These are phyloP conservation scores for Sesia bembeciformis DNA, from an alignment of 2,888 invertebrate genomes.

Conservation along the genomic window DNA sequence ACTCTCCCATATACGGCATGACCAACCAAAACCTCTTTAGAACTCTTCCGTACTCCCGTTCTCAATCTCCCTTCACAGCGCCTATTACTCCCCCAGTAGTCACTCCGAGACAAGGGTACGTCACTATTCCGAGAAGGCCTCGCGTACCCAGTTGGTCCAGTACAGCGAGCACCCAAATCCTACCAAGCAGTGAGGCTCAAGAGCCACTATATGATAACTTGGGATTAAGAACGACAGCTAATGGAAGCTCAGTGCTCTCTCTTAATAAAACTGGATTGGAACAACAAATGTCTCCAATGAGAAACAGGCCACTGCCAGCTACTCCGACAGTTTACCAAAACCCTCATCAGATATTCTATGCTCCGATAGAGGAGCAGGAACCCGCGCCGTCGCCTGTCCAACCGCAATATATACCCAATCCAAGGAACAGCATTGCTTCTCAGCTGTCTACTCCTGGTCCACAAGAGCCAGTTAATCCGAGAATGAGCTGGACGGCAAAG, in stretches of 20 bases:
- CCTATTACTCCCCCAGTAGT: constrained; percentile 77
- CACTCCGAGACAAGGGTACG: constrained; percentile 86
- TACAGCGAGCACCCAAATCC: constrained; percentile 72
- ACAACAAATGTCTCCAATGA: constrained; percentile 72
- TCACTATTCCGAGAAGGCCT: constrained; percentile 89
- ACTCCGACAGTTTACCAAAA: constrained; percentile 68
- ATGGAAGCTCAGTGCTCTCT: constrained; percentile 87
- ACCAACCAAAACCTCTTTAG: constrained; percentile 79
- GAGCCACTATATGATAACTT: constrained; percentile 92
- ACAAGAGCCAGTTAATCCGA: constrained; percentile 59
- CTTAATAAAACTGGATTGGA: constrained; percentile 81
- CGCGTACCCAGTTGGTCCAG: constrained; percentile 88
- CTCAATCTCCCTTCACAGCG: constrained; percentile 84
- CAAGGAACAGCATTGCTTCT: constrained; percentile 68
- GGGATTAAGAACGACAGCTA: constrained; percentile 87
- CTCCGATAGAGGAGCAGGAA: constrained; percentile 71
- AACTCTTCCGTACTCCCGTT: constrained; percentile 85
- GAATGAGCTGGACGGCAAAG: constrained; percentile 70
- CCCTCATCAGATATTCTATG: constrained; percentile 59
- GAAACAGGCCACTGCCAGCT: constrained; percentile 77
- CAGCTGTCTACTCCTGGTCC: constrained; percentile 64
- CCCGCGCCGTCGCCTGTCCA: constrained; percentile 68
- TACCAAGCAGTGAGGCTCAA: constrained; percentile 68
- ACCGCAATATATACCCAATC: constrained; percentile 40
- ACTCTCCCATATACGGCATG: constrained; percentile 78